Conservation (phyloP, 2,888 invertebrate species). For the Cerastoderma edule region DNA sequence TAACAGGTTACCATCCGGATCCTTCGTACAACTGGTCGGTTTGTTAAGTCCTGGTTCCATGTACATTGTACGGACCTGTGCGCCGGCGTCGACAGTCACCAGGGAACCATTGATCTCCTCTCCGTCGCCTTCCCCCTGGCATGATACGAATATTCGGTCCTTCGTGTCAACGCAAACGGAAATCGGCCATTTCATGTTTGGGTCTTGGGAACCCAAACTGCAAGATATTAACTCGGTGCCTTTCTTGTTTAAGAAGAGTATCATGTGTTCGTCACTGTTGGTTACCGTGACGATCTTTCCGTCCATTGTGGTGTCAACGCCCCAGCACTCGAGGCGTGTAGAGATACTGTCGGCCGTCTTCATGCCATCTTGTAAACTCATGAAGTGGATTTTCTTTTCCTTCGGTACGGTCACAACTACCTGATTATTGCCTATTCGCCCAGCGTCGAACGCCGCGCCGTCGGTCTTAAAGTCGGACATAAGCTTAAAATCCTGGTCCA, state of each 20-base stretch:
- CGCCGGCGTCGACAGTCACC: slow-evolving; percentile 50
- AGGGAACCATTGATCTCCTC: slow-evolving; percentile 54
- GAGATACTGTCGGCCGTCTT: slow-evolving; percentile 52
- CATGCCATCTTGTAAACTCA: slow-evolving; percentile 59
- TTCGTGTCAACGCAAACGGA: slow-evolving; percentile 57
- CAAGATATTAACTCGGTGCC: slow-evolving; percentile 54
- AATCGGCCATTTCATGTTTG: slow-evolving; percentile 63
- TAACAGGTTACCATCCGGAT: slow-evolving; percentile 53
- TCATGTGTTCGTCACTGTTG: slow-evolving; percentile 60
- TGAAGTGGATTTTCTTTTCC: slow-evolving; percentile 56
- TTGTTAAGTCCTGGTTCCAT: slow-evolving; percentile 56
- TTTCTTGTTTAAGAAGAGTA: slow-evolving; percentile 53
- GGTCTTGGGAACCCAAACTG: slow-evolving; percentile 56
- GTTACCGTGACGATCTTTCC: slow-evolving; percentile 59
- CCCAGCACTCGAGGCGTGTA: slow-evolving; percentile 59
- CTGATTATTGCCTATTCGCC: slow-evolving; percentile 33
- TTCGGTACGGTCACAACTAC: slow-evolving; percentile 56
- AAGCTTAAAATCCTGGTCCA: slow-evolving; percentile 50
- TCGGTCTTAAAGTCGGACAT: slow-evolving; percentile 59
- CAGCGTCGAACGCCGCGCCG: slow-evolving; percentile 51
- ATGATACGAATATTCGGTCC: slow-evolving; percentile 55
- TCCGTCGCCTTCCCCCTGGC: slow-evolving; percentile 56
- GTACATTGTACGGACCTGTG: slow-evolving; percentile 56
- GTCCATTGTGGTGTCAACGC: slow-evolving; percentile 46
- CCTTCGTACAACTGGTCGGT: slow-evolving; percentile 55